Base-by-base conservation (phyloP, 1,140 invertebrate genomes). In the Brachionus plicatilis region DNA sequence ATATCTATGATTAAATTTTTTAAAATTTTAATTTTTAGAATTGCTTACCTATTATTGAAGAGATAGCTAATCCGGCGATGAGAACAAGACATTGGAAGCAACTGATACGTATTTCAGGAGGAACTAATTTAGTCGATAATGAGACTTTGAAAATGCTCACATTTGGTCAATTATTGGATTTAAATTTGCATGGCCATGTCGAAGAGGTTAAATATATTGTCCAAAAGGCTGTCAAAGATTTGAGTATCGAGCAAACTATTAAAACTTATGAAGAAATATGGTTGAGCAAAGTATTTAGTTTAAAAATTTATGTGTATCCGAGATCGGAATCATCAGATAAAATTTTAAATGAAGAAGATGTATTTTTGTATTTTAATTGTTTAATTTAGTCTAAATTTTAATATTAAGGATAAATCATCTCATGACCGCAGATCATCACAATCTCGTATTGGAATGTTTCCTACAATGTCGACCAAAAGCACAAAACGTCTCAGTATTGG, bases 201-300 rank as follows among this genome's bases (percentile, higher is more conserved):
- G 89, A 89, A 86, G 89, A 90, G 86, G 89, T 90, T 0, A 84
- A 88, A 84, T 86, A 86, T 14, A 88, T 89, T 47, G 89, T 89
- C 7, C 87, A 89, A 86, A 86, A 88, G 70, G 89, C 89, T 2
- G 87, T 88, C 4, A 89, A 89, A 83, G 89, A 90, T 85, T 85
- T 89, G 50, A 86, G 86, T 24, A 89, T 90, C 60, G 89, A 90
- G 82, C 87, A 88, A 65, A 88, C 88, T 6, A 85, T 90, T 33
- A 90, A 90, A 85, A 90, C 87, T 7, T 90, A 88, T 85, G 89
- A 90, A 75, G 89, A 90, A 80, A 87, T 90, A 11, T 90, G 89
- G 89, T 85, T 90, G 33, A 90, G 88, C 85, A 90, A 89, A 85
- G 84, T 89, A 33, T 90, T 90, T 86, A 86, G 88, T 56, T 83